Percentiles rank a stretch among this genome's conserved stretches.
These are phyloP conservation scores for Spisula subtruncata DNA, from an alignment of 2,888 invertebrate species.

Conservation along the genomic window DNA sequence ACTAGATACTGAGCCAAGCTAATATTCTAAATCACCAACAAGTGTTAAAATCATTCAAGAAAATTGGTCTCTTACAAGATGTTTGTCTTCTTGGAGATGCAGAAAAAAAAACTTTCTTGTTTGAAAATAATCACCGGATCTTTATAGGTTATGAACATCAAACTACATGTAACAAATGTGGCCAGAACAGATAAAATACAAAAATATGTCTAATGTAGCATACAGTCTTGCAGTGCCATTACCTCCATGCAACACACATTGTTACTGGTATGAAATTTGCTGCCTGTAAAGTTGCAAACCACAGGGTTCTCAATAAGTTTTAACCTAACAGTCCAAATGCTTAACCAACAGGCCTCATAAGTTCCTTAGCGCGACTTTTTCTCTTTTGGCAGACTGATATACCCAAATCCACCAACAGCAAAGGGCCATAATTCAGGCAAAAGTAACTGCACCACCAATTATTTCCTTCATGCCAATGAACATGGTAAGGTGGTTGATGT, in stretches of 20 bases:
- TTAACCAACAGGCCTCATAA: no score
- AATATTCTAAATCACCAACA: constrained; percentile 36
- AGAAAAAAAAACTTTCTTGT: constrained; percentile 12
- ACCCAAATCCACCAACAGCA: no score
- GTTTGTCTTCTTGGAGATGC: constrained; percentile 13
- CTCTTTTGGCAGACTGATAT: no score
- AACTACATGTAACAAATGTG: not conserved
- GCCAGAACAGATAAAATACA: not conserved
- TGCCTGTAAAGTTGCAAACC: not conserved
- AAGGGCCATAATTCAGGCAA: no score
- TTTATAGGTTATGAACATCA: not conserved
- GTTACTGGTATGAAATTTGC: not conserved
- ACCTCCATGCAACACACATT: not conserved
- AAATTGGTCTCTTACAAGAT: constrained; percentile 28
- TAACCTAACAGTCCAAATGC: no score
- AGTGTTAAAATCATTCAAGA: constrained; percentile 48
- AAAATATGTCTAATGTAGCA: not conserved
- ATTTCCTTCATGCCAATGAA: no score
- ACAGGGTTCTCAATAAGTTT: no score
- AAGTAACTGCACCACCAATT: no score
- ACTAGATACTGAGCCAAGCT: not conserved
- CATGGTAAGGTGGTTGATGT: no score
- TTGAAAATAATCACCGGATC: constrained; percentile 6
- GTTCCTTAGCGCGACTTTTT: no score
- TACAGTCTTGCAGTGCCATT: not conserved